phyloP scores from a whole-genome alignment of 2,113 vertebrate species.

The Hippocampus comes region DNA sequence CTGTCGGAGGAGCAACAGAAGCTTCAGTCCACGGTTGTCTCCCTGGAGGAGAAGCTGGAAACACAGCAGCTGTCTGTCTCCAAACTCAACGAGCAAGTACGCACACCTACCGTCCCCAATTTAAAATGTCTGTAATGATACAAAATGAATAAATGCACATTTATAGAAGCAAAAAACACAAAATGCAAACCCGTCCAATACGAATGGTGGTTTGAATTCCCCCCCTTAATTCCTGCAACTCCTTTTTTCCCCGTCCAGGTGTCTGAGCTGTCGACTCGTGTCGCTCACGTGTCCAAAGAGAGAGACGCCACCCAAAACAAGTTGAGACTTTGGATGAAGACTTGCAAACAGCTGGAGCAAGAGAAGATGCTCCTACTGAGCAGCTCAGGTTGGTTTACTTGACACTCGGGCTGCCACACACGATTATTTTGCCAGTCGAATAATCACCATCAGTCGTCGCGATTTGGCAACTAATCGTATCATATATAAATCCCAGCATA shows the following conservation, averaged over 20 bases:
- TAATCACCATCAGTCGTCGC: too few species aligned
- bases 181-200: too few species aligned
- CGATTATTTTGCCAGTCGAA: too few species aligned
- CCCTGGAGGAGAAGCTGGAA: conserved; percentile 46
- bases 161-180: not conserved
- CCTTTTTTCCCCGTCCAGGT: conserved; percentile 45
- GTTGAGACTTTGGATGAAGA: conserved; percentile 80
- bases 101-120: not conserved
- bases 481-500: too few species aligned
- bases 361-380: conserved; percentile 77
- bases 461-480: too few species aligned
- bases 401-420: not conserved
- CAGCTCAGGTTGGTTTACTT: conserved; percentile 38
- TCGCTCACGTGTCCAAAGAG: conserved; percentile 72
- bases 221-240: not conserved
- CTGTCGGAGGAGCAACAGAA: conserved; percentile 28
- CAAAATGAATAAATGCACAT: not conserved
- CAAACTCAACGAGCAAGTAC: conserved; percentile 50
- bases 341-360: conserved; percentile 80
- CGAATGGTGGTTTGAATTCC: not conserved
- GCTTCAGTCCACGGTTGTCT: conserved; percentile 32
- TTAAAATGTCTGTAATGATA: not conserved
- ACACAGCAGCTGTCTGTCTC: conserved; percentile 21
- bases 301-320: conserved; percentile 70
- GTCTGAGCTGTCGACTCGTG: conserved; percentile 54